A percentile compares a stretch with the other conserved stretches of the same genome.
phyloP scores from a whole-genome alignment of 2,797 vertebrate genomes.

The Pangasius djambal region DNA sequence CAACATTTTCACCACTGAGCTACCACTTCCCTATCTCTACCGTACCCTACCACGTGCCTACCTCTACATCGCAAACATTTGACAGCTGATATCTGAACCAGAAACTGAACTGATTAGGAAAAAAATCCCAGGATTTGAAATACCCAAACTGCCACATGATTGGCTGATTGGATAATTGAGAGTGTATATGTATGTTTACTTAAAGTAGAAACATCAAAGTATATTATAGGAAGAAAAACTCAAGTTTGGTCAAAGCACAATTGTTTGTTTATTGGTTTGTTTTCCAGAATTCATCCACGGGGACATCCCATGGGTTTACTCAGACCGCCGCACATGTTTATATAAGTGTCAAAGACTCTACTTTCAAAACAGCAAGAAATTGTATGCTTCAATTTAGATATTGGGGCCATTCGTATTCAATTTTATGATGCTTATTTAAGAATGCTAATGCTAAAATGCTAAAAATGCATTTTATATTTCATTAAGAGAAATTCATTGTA shows the following conservation, averaged over 20 bases:
- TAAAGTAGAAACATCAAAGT: no score
- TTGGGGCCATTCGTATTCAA: not conserved
- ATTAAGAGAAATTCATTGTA: not conserved
- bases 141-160: not conserved
- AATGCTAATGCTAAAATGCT: not conserved
- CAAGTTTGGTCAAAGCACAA: no score
- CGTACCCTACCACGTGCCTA: no score
- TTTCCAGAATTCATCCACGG: not conserved
- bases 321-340: not conserved
- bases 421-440: not conserved
- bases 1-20: no score
- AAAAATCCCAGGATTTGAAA: not conserved
- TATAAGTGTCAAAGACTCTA: no score
- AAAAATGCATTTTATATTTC: not conserved
- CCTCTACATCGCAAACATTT: not conserved
- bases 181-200: no score
- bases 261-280: not conserved
- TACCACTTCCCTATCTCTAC: no score
- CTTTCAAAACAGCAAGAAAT: no score
- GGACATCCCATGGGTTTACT: not conserved
- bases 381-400: not conserved
- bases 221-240: no score
- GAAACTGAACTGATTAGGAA: not conserved
- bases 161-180: not conserved
- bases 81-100: not conserved